Percentiles rank a stretch among this genome's conserved stretches.
Evolutionary conservation across 2,888 invertebrate species (phyloP).

Genomic region (Coremacera marginata): DNA sequence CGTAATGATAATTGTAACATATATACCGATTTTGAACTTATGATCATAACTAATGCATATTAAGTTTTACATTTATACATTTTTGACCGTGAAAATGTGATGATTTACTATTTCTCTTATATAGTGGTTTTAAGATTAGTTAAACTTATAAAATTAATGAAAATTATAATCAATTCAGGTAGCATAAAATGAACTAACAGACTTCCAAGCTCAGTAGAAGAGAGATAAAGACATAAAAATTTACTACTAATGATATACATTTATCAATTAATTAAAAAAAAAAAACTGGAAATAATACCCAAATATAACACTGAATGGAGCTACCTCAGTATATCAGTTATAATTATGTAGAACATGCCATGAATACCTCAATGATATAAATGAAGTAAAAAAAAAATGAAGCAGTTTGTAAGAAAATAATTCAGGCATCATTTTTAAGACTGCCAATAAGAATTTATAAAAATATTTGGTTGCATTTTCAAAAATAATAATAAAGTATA

Average conservation of each 20-base stretch:
- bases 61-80: background rate
- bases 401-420: slow-evolving; percentile 26
- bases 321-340: slow-evolving; percentile 55
- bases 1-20: slow-evolving; percentile 6
- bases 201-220: slow-evolving; percentile 47
- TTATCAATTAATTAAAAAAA: slow-evolving; percentile 42
- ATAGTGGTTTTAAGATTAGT: slow-evolving; percentile 37
- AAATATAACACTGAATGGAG: slow-evolving; percentile 51
- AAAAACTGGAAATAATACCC: slow-evolving; percentile 37
- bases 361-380: slow-evolving; percentile 35
- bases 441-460: slow-evolving; percentile 8
- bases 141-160: slow-evolving; percentile 24
- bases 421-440: background rate
- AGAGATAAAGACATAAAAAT: slow-evolving; percentile 45
- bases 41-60: background rate
- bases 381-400: slow-evolving; percentile 45
- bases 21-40: background rate
- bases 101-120: slow-evolving; percentile 32
- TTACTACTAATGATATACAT: slow-evolving; percentile 20
- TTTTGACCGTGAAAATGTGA: slow-evolving; percentile 33
- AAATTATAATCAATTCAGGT: slow-evolving; percentile 63
- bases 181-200: slow-evolving; percentile 26
- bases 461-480: background rate
- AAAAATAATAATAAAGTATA: background rate
- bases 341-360: slow-evolving; percentile 3